These are phyloP conservation scores for Coenonympha glycerion DNA, from an alignment of 2,888 invertebrate species.

Conservation along the genomic window DNA sequence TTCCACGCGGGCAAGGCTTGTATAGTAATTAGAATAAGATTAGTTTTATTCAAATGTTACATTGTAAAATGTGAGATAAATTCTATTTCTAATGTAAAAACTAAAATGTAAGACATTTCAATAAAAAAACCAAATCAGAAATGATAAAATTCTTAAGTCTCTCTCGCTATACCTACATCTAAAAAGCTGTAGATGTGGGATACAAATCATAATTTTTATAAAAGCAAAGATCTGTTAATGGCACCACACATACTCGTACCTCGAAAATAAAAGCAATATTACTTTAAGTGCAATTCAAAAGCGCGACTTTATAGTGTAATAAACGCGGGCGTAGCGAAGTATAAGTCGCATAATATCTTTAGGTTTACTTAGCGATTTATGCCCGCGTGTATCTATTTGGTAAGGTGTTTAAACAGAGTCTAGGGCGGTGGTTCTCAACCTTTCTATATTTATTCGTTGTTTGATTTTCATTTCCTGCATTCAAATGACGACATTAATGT, in stretches of 20 bases:
- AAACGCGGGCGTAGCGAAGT: conserved; percentile 20
- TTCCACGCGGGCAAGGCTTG: too few relatives aligned
- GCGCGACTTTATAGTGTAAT: conserved; percentile 19
- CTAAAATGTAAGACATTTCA: too few relatives aligned
- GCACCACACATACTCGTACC: not conserved
- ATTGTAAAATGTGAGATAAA: too few relatives aligned
- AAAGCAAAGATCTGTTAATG: conserved; percentile 6
- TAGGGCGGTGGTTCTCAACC: conserved; percentile 5
- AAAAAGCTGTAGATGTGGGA: too few relatives aligned
- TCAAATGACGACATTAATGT: too few relatives aligned
- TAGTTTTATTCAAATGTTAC: too few relatives aligned
- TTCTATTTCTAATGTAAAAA: too few relatives aligned
- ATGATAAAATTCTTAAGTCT: too few relatives aligned
- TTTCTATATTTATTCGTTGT: not conserved
- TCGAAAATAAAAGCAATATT: conserved; percentile 6
- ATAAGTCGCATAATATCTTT: conserved; percentile 24
- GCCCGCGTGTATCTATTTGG: conserved; percentile 36
- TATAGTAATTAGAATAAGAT: too few relatives aligned
- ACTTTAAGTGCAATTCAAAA: conserved; percentile 10
- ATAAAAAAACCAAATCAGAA: too few relatives aligned
- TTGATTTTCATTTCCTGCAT: not conserved
- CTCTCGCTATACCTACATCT: too few relatives aligned
- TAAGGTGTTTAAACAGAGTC: conserved; percentile 35
- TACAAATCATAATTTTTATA: not conserved
- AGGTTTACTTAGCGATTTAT: conserved; percentile 35